Base-by-base conservation (phyloP, 1,140 invertebrate species). In the Ptiloglossa arizonensis region DNA sequence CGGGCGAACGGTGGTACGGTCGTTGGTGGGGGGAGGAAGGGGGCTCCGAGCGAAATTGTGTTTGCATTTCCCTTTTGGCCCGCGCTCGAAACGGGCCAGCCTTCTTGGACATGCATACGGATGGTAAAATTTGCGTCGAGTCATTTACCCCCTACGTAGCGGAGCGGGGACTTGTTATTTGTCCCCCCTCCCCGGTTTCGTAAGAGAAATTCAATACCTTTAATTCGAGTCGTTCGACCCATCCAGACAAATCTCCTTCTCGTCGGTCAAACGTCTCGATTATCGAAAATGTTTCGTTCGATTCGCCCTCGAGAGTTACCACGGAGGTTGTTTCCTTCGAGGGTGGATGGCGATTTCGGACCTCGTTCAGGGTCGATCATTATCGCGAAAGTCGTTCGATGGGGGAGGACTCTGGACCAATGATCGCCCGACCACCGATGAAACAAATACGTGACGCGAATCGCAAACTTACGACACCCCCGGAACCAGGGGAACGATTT, bases 41-140 rank as follows among this genome's bases (percentile, higher is more conserved):
- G 17, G 35, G 71, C 24, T 32, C 44, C n/a, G 35, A 15, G 17
- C 56, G 63, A 73, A 79, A 79, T 66, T 64, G 75, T 78, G 74
- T 81, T 81, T 81, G 79, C 79, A 71, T 71, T 76, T 81, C 67
- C 79, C 73, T 64, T 71, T 78, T 71, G 74, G 44, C 52, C 52
- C 24, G 44, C 32, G 48, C 60, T 66, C 67, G 72, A 57, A 76
- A 63, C 52, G 5, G n/a, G 68, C 35, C 50, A 46, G 44, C 32
- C 35, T 71, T 52, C 79, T 64, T 77, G 66, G 44, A 48, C 60
- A 35, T 70, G 50, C 72, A 76, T 46, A 52, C 64, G 54, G 57
- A 62, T 73, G 59, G 41, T 5, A 46, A 22, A 63, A 63, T 48
- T 70, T 52, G 9, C 66, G 57, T 59, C 48, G 56, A 62, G 17